Evolutionary conservation across 2,797 vertebrate species (phyloP).

Genomic region (Zenarchopterus dispar): DNA sequence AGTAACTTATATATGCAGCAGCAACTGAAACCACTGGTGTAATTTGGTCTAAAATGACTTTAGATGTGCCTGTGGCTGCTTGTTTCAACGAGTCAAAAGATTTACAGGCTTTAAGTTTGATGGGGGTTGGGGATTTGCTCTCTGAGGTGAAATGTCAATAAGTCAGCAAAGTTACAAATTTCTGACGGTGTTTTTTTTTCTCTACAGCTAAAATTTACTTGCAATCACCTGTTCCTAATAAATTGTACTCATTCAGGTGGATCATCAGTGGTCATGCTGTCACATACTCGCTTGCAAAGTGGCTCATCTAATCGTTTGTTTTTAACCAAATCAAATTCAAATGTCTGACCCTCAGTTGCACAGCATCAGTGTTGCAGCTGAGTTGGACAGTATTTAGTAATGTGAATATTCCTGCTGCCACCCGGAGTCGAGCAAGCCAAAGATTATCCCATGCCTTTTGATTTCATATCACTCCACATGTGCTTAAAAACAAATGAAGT

Average conservation of each 20-base stretch:
- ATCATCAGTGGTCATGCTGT: neutral
- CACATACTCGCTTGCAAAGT: slow-evolving; percentile 24
- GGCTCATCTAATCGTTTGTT: slow-evolving; percentile 20
- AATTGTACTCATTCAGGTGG: neutral
- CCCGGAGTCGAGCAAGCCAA: slow-evolving; percentile 1
- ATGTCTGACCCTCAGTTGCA: neutral
- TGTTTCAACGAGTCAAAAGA: too few species aligned
- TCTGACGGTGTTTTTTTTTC: neutral
- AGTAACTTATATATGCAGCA: neutral
- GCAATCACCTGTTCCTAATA: neutral
- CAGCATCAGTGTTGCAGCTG: slow-evolving; percentile 1
- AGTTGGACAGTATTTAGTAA: slow-evolving; percentile 1
- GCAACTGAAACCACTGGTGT: slow-evolving; percentile 42
- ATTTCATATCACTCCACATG: slow-evolving; percentile 12
- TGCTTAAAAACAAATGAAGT: slow-evolving; percentile 1
- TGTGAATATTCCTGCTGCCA: slow-evolving; percentile 2
- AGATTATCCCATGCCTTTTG: slow-evolving; percentile 11
- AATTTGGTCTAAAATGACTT: neutral
- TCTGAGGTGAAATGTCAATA: neutral
- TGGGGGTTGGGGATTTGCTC: neutral
- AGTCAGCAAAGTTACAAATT: neutral
- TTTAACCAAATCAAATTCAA: slow-evolving; percentile 52
- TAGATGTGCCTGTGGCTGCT: too few species aligned
- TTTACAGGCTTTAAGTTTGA: neutral
- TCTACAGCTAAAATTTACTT: neutral